These are phyloP conservation scores for Mungos mungo DNA, from an alignment of 2,113 vertebrate genomes.

Conservation along the genomic window DNA sequence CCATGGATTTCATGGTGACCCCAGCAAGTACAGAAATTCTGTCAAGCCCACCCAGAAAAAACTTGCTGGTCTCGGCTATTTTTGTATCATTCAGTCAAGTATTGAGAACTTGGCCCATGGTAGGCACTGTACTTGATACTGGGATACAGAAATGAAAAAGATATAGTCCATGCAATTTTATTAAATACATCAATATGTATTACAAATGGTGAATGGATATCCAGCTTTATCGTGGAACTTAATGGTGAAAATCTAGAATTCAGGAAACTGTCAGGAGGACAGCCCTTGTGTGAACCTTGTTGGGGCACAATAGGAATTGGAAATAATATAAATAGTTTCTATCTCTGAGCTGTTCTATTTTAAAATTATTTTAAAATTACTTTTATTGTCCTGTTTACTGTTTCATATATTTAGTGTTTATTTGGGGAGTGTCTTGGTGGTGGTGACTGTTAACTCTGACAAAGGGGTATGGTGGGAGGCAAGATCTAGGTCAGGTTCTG, in stretches of 20 bases:
- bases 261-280: conserved; percentile 47
- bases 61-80: conserved; percentile 52
- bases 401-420: conserved; percentile 49
- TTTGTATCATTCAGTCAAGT: conserved; percentile 49
- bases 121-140: conserved; percentile 60
- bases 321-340: conserved; percentile 67
- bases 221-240: conserved; percentile 62
- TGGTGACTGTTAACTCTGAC: conserved; percentile 31
- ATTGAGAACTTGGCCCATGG: conserved; percentile 34
- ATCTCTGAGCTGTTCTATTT: conserved; percentile 70
- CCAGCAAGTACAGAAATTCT: conserved; percentile 65
- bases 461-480: not conserved
- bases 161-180: conserved; percentile 51
- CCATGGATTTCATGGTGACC: conserved; percentile 66
- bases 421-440: not conserved
- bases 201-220: conserved; percentile 62
- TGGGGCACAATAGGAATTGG: conserved; percentile 49
- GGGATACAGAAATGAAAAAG: conserved; percentile 58
- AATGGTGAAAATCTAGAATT: conserved; percentile 59
- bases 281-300: conserved; percentile 62
- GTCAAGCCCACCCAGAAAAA: conserved; percentile 43
- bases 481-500: not conserved
- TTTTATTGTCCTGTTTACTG: conserved; percentile 65
- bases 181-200: conserved; percentile 63
- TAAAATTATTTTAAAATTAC: conserved; percentile 71